Evolutionary conservation across 2,797 vertebrate genomes (phyloP).

Genomic region (Triplophysa yarkandensis): DNA sequence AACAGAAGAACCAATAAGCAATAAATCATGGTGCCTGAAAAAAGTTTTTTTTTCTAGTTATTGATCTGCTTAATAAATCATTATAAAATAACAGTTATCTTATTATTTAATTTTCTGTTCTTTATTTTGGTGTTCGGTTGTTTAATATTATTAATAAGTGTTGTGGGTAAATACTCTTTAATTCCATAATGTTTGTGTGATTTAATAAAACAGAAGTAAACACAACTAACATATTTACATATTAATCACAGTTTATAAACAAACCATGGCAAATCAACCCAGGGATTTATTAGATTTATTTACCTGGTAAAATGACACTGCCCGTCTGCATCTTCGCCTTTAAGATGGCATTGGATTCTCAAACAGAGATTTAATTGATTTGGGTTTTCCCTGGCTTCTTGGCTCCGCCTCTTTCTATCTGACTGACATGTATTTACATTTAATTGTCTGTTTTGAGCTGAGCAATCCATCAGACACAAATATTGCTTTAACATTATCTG

Average conservation of each 20-base stretch:
- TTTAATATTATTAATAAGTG: no score
- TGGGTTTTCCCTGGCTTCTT: not conserved
- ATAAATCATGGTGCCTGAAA: slow-evolving; percentile 31
- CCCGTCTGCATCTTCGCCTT: not conserved
- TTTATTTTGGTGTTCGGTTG: no score
- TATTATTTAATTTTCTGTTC: no score
- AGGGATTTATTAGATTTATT: not conserved
- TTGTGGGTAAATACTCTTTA: no score
- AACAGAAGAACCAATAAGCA: slow-evolving; percentile 15
- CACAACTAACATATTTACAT: not conserved
- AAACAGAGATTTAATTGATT: not conserved
- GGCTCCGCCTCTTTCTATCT: not conserved
- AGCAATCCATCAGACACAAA: no score
- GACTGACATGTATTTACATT: not conserved
- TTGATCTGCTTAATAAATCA: not conserved
- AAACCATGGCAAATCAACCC: not conserved
- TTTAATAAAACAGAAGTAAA: not conserved
- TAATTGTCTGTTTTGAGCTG: not conserved
- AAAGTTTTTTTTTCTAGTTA: not conserved
- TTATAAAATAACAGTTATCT: not conserved
- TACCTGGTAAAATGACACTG: slow-evolving; percentile 4
- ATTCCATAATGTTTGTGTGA: no score
- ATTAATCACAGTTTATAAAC: not conserved
- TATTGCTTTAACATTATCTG: not conserved
- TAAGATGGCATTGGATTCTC: not conserved